phyloP scores from a whole-genome alignment of 2,888 invertebrate genomes.

The Dasypogon diadema region DNA sequence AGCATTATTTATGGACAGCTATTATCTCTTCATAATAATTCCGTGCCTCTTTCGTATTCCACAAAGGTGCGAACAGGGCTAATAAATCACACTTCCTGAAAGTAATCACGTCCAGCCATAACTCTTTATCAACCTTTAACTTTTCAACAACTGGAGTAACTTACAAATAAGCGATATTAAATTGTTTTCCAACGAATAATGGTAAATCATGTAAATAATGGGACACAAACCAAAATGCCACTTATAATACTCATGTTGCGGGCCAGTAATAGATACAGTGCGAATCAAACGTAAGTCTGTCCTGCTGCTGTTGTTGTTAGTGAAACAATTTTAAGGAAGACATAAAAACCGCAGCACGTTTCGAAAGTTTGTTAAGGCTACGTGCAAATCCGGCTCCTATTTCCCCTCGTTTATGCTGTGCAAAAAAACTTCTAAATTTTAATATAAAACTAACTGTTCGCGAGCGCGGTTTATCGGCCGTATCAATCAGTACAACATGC shows the following conservation, averaged over 20 bases:
- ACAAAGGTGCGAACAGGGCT: conserved; percentile 14
- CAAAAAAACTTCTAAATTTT: conserved; percentile 33
- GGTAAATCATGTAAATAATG: conserved; percentile 45
- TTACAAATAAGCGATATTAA: conserved; percentile 43
- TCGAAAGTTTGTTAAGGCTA: conserved; percentile 40
- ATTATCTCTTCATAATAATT: too few species aligned
- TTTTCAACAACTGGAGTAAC: conserved; percentile 36
- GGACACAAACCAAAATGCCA: conserved; percentile 37
- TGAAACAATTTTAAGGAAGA: conserved; percentile 19
- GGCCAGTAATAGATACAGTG: not conserved
- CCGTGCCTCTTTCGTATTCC: not conserved
- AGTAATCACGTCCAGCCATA: not conserved
- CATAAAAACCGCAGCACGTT: conserved; percentile 31
- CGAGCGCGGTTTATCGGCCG: conserved; percentile 25
- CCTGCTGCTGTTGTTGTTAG: not conserved
- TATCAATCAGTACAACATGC: conserved; percentile 45
- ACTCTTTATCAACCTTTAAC: conserved; percentile 2
- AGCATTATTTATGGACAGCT: too few species aligned
- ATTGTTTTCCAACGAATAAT: conserved; percentile 35
- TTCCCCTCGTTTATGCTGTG: conserved; percentile 4
- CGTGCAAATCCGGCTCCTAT: conserved; percentile 2
- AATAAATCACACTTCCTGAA: conserved; percentile 42
- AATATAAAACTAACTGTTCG: conserved; percentile 45
- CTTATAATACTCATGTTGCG: conserved; percentile 35
- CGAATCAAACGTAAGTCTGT: not conserved